Base-by-base conservation (phyloP, 2,888 invertebrate genomes). In the Lasioglossum zephyrum region DNA sequence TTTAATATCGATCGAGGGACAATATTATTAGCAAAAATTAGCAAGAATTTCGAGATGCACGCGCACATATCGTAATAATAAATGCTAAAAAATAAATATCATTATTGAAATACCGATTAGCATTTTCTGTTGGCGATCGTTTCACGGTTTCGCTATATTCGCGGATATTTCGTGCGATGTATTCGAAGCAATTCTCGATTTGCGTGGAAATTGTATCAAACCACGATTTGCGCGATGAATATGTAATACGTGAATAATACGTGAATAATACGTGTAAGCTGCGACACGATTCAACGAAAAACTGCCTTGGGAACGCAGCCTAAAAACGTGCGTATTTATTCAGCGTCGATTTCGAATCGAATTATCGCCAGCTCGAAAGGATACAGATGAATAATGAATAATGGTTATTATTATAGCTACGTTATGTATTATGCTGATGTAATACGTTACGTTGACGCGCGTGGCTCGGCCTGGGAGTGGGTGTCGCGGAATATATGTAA, bases 381-480 rank as follows among this genome's bases (percentile, higher is more conserved):
- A 36, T 66, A 36, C 36, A 36, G 66, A 66, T 18, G 66, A 66
- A 66, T 66, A 66, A 66, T 66, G 66, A 66, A 66, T 66, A 66
- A 66, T 18, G 66, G 8, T 66, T 66, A 66, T 66, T 66, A 66
- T 66, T 66, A 66, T 66, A 44, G 44, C 44, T 44, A 18, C 66
- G 66, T 66, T 36, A 31, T 66, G 36, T 18, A 66, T 66, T 66
- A 66, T 66, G 66, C 36, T 66, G 66, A 31, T 66, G 36, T 66
- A 36, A 36, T 66, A 66, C 66, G 66, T 66, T 66, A 18, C 18
- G 36, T 36, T 36, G 36, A 36, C 6, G 66, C 18, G 36, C 22
- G 18, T 0, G 5, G 57, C 26, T 4, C 57, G 4, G 47, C 47
- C 16, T 4, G 11, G 16, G 6, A 18, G 31, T 66, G 66, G 66